Conservation (phyloP, 2,888 invertebrate genomes). For the Meiosimyza decipiens region DNA sequence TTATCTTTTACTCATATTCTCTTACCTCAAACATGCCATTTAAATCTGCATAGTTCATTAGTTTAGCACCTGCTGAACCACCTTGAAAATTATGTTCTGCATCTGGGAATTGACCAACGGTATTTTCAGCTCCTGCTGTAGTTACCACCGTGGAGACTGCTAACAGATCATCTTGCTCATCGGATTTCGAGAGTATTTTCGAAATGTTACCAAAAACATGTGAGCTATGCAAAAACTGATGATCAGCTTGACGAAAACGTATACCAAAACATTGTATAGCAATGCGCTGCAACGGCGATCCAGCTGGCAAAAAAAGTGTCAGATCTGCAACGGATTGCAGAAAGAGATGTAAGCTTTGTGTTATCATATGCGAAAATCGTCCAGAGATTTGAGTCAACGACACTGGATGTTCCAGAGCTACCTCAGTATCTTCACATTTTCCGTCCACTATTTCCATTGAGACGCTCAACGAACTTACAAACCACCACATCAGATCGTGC, state of each 20-base stretch:
- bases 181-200: conserved; percentile 92
- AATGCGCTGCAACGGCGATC: conserved; percentile 89
- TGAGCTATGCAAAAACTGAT: conserved; percentile 87
- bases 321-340: conserved; percentile 92
- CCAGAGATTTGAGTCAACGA: conserved; percentile 84
- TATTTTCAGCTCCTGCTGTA: conserved; percentile 27
- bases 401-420: conserved; percentile 76
- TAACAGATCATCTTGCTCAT: conserved; percentile 75
- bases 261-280: conserved; percentile 95
- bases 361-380: conserved; percentile 74
- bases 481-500: conserved; percentile 98
- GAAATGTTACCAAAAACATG: conserved; percentile 97
- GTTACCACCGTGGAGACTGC: conserved; percentile 59
- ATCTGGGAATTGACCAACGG: conserved; percentile 49
- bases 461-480: conserved; percentile 83
- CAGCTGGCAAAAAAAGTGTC: conserved; percentile 87
- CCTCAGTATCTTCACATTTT: conserved; percentile 58
- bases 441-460: conserved; percentile 64
- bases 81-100: conserved; percentile 57
- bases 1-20: background rate
- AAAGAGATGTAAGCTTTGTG: conserved; percentile 84
- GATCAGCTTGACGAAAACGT: conserved; percentile 88
- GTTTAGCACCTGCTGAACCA: conserved; percentile 54
- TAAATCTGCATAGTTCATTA: conserved; percentile 62
- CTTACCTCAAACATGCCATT: conserved; percentile 64